Evolutionary conservation across 2,888 invertebrate genomes (phyloP).

Genomic region (Megalurothrips usitatus): DNA sequence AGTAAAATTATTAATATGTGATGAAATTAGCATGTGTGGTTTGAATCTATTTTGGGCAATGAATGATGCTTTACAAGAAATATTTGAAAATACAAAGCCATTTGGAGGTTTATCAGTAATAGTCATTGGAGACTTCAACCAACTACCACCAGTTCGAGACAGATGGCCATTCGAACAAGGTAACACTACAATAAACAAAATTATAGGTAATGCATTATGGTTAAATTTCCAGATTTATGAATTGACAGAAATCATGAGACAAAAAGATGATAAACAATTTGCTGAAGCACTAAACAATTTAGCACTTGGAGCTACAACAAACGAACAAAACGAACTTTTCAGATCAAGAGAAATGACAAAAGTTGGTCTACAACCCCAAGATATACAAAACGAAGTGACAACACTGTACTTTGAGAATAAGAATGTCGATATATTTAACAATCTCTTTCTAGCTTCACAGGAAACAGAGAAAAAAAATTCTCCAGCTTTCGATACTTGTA

Average conservation of each 20-base stretch:
- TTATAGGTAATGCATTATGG: constrained; percentile 6
- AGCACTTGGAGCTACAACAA: constrained; percentile 15
- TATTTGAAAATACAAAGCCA: constrained; percentile 2
- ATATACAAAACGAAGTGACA: too few relatives aligned
- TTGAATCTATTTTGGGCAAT: neutral
- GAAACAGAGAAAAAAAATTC: too few relatives aligned
- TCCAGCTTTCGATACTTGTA: too few relatives aligned
- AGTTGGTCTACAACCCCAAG: too few relatives aligned
- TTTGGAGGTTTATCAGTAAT: constrained; percentile 31
- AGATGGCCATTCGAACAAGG: neutral
- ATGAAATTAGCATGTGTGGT: too few relatives aligned
- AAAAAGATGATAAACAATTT: constrained; percentile 31
- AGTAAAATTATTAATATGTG: too few relatives aligned
- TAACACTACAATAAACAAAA: neutral
- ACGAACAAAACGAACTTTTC: too few relatives aligned
- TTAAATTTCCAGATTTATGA: constrained; percentile 27
- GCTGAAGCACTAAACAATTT: constrained; percentile 29
- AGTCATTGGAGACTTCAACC: too few relatives aligned
- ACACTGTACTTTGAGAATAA: too few relatives aligned
- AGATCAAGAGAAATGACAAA: too few relatives aligned
- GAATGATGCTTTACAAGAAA: constrained; percentile 22
- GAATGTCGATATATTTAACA: too few relatives aligned
- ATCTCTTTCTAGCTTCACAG: too few relatives aligned
- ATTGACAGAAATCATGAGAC: constrained; percentile 31
- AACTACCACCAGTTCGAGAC: constrained; percentile 35